phyloP scores from a whole-genome alignment of 2,888 invertebrate species.

The Acleris cristana region DNA sequence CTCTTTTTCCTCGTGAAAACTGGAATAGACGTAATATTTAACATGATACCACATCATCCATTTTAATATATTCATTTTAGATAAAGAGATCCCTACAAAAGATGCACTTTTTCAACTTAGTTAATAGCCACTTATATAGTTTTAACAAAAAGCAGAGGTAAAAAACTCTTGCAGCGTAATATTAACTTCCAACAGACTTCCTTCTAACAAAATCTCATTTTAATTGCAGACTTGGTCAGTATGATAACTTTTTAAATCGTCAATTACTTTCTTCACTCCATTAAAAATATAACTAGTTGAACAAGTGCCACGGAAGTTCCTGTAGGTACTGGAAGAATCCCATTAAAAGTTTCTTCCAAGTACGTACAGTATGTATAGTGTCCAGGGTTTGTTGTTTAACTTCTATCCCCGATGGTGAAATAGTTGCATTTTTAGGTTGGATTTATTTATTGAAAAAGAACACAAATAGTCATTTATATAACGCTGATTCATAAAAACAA shows the following conservation, averaged over 20 bases:
- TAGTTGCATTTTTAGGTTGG: background rate
- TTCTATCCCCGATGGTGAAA: background rate
- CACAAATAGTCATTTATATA: too few relatives aligned
- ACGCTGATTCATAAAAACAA: too few relatives aligned
- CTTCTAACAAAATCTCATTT: conserved; percentile 8
- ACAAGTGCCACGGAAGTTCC: conserved; percentile 41
- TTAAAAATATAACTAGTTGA: conserved; percentile 31
- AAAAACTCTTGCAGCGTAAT: conserved; percentile 14
- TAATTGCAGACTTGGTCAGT: conserved; percentile 7
- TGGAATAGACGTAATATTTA: too few relatives aligned
- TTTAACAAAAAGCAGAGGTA: conserved; percentile 4
- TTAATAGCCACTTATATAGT: background rate
- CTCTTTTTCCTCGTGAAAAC: too few relatives aligned
- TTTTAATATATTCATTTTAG: too few relatives aligned
- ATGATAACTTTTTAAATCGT: conserved; percentile 20
- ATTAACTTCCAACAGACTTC: conserved; percentile 13
- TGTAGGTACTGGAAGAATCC: conserved; percentile 45
- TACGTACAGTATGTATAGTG: conserved; percentile 26
- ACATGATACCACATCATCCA: too few relatives aligned
- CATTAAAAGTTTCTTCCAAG: conserved; percentile 54
- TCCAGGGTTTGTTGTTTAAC: background rate
- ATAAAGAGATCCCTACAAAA: background rate
- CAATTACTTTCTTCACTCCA: conserved; percentile 22
- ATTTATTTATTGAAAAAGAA: too few relatives aligned
- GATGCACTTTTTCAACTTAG: background rate